Evolutionary conservation across 2,113 vertebrate species (phyloP), one percentile per base, ranked within the genome.

Genomic region (Osmerus eperlanus): DNA sequence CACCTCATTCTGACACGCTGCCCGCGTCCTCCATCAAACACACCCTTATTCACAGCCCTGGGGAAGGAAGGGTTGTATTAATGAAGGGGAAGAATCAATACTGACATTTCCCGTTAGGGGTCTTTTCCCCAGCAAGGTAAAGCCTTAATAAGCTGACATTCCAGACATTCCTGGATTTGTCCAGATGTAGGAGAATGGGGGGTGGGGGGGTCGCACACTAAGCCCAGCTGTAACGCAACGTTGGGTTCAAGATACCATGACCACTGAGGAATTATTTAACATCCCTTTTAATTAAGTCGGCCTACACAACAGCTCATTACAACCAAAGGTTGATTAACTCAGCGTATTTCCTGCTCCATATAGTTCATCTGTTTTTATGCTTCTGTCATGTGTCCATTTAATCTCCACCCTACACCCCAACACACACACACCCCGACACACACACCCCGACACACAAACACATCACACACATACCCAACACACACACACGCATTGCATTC

Each of bases 281-380:
- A 87, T 89, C 88, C 79, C 80, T 86, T 90, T 89, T 88, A 89
- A 91, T 91, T 85, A 88, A 85, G 85, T 84, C 75, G 79, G 79
- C 62, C 76, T 63, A 54, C 76, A 75, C 78, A 78, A 83, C 79
- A 60, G 81, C 78, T 84, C 74, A 75, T 89, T 87, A 86, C 80
- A 83, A 83, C 68, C 61, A 78, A 76, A 72, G 81, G 68, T 59
- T 86, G 81, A 89, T 84, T 86, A 86, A 77, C 78, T 84, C 80
- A 60, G 65, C 65, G 79, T 47, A 79, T 80, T 81, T 74, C 18
- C 4, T 76, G 77, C 77, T 79, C 70, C 18, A 72, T 77, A 70
- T 69, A 76, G 78, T 75, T 78, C 72, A 79, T 71, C 65, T 47
- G 65, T 73, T 41, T 78, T 82, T 71, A 73, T 67, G 67, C 25